A percentile compares a stretch with the other conserved stretches of the same genome.
Conservation (phyloP, 1,140 invertebrate genomes). For the Pygmarrhopalites habei region DNA sequence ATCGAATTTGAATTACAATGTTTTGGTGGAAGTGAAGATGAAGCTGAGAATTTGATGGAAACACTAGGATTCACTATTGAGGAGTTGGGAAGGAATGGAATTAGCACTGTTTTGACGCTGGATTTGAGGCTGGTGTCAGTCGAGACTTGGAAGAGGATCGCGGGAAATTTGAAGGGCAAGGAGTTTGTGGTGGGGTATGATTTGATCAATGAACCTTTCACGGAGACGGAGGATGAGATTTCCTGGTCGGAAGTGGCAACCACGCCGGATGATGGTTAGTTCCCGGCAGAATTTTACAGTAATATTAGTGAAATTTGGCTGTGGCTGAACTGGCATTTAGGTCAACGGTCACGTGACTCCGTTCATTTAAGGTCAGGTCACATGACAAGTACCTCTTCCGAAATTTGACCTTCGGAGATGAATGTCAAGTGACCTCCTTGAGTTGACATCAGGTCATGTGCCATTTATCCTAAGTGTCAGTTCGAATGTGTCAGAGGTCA, state of each 20-base stretch:
- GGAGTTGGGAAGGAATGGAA: neutral
- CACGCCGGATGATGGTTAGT: neutral
- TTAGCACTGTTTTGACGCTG: conserved; percentile 18
- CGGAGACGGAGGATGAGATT: conserved; percentile 4
- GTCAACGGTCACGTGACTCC: too few relatives aligned
- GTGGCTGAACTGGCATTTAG: too few relatives aligned
- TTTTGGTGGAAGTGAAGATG: neutral
- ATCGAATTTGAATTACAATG: conserved; percentile 5
- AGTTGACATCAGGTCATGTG: too few relatives aligned
- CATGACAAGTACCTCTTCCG: too few relatives aligned
- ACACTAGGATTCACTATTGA: neutral
- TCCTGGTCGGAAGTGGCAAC: conserved; percentile 3
- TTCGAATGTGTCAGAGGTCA: too few relatives aligned
- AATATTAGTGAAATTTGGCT: too few relatives aligned
- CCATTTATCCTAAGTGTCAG: too few relatives aligned
- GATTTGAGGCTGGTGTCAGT: neutral
- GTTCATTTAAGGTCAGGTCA: too few relatives aligned
- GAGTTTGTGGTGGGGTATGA: conserved; percentile 20
- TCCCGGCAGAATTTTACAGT: neutral
- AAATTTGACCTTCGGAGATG: too few relatives aligned
- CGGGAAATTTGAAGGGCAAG: neutral
- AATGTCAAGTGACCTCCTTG: too few relatives aligned
- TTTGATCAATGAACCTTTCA: conserved; percentile 30
- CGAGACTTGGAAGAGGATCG: conserved; percentile 15
- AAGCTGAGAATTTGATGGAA: neutral